These are phyloP conservation scores for Triplophysa rosa DNA, from an alignment of 2,113 vertebrate genomes.

Conservation along the genomic window DNA sequence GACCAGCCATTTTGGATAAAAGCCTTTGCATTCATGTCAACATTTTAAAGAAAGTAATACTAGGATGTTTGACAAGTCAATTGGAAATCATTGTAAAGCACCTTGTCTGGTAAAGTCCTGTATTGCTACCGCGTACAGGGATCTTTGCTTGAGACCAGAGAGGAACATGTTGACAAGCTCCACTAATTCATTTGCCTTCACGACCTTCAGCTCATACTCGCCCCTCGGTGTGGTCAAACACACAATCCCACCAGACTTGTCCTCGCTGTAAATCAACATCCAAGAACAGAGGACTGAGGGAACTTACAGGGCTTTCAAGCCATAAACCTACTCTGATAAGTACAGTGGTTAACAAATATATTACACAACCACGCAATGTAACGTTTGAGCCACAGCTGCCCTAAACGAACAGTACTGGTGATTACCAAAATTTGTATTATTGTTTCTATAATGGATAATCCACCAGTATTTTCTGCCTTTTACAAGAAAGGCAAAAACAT, in stretches of 20 bases:
- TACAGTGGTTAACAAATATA: no score
- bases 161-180: constrained; percentile 80
- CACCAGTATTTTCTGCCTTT: no score
- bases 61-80: neutral
- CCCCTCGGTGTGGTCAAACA: constrained; percentile 77
- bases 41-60: neutral
- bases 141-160: constrained; percentile 83
- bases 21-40: neutral
- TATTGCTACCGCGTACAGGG: constrained; percentile 77
- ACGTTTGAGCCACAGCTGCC: no score
- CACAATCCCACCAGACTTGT: constrained; percentile 69
- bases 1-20: neutral
- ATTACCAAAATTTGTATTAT: no score
- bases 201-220: constrained; percentile 78
- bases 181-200: constrained; percentile 72
- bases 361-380: no score
- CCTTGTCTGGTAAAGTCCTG: constrained; percentile 74
- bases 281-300: neutral
- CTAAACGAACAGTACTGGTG: no score
- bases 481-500: no score
- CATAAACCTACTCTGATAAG: neutral
- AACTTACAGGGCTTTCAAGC: neutral
- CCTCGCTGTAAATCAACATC: constrained; percentile 67
- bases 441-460: no score
- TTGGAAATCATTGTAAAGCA: constrained; percentile 37